Conservation (phyloP, 2,888 invertebrate genomes). For the Anarsia innoxiella region DNA sequence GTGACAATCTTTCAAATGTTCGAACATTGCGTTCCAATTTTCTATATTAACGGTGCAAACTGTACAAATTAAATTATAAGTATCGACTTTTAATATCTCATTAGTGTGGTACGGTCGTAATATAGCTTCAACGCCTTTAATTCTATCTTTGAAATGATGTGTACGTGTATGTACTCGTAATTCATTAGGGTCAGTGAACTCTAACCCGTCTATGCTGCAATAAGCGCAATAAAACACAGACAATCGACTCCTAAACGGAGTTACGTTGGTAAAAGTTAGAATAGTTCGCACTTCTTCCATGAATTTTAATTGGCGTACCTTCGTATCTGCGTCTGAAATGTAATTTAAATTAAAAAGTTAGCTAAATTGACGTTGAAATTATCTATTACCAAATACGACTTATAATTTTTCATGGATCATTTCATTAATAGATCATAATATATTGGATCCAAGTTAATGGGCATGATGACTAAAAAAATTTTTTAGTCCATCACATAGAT, state of each 20-base stretch:
- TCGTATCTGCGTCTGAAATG: neutral
- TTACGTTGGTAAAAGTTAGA: slow-evolving; percentile 41
- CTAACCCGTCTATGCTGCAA: slow-evolving; percentile 29
- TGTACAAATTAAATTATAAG: slow-evolving; percentile 35
- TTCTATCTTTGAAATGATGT: slow-evolving; percentile 27
- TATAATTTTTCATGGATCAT: too few relatives aligned
- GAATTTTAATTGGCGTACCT: slow-evolving; percentile 13
- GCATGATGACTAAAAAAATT: neutral
- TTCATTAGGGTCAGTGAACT: slow-evolving; percentile 34
- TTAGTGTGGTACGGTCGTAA: slow-evolving; percentile 42
- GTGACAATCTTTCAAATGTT: slow-evolving; percentile 37
- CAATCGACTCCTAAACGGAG: slow-evolving; percentile 40
- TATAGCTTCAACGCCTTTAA: slow-evolving; percentile 28
- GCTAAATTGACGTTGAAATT: too few relatives aligned
- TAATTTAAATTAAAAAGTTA: too few relatives aligned
- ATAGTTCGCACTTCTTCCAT: slow-evolving; percentile 38
- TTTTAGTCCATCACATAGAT: too few relatives aligned
- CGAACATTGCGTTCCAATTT: slow-evolving; percentile 43
- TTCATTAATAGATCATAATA: too few relatives aligned
- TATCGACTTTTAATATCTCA: slow-evolving; percentile 46
- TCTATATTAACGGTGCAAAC: slow-evolving; percentile 27
- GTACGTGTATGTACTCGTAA: slow-evolving; percentile 35
- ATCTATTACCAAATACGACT: too few relatives aligned
- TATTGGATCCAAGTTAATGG: neutral
- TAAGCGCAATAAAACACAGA: slow-evolving; percentile 39